A percentile compares a stretch with the other conserved stretches of the same genome.
Evolutionary conservation across 2,797 vertebrate genomes (phyloP).

Genomic region (Mionectes olivaceus): DNA sequence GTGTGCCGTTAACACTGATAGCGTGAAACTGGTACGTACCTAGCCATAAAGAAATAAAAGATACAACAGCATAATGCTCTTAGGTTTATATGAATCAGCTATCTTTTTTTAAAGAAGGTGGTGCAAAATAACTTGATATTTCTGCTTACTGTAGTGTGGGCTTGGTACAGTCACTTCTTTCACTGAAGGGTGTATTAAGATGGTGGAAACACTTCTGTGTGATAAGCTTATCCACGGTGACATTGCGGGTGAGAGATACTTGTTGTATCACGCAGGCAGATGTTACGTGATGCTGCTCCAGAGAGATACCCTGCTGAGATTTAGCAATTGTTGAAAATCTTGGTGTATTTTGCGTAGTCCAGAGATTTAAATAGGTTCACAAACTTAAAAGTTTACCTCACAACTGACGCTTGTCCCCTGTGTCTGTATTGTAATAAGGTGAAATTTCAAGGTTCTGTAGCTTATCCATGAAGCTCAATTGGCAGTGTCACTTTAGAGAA

Average conservation of each 20-base stretch:
- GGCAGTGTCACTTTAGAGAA: not conserved
- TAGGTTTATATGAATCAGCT: not conserved
- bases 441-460: not conserved
- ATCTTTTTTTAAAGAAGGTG: not conserved
- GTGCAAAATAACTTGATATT: not conserved
- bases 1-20: not conserved
- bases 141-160: not conserved
- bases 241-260: not conserved
- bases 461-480: not conserved
- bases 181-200: not conserved
- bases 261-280: rapidly evolving
- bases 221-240: not conserved
- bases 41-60: not conserved
- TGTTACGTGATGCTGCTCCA: rapidly evolving
- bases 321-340: not conserved
- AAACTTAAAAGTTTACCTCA: not conserved
- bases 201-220: not conserved
- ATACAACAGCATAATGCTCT: not conserved
- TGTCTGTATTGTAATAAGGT: not conserved
- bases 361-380: not conserved
- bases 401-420: not conserved
- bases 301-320: not conserved
- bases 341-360: not conserved
- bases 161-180: not conserved
- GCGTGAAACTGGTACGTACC: not conserved